Percentiles rank a stretch among this genome's conserved stretches.
These are phyloP conservation scores for Volucella inanis DNA, from an alignment of 2,888 invertebrate genomes.

Conservation along the genomic window DNA sequence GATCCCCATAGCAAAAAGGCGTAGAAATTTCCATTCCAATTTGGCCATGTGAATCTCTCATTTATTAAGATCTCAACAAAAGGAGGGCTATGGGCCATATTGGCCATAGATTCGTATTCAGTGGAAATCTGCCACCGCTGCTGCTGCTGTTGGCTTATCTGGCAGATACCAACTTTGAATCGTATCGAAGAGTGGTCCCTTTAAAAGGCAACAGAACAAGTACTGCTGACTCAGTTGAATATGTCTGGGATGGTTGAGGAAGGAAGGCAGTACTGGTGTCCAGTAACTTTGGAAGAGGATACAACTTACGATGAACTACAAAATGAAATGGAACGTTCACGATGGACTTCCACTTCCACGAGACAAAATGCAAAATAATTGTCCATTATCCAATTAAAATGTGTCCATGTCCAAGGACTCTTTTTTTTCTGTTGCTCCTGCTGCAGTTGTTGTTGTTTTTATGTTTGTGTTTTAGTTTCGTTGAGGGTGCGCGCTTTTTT, in stretches of 20 bases:
- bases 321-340: constrained; percentile 29
- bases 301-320: constrained; percentile 25
- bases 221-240: constrained; percentile 1
- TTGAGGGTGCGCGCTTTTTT: constrained; percentile 8
- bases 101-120: constrained; percentile 52
- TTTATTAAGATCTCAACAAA: constrained; percentile 75
- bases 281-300: constrained; percentile 45
- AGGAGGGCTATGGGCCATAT: constrained; percentile 69
- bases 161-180: constrained; percentile 54
- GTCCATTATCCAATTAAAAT: constrained; percentile 78
- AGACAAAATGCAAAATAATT: constrained; percentile 77
- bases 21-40: constrained; percentile 75
- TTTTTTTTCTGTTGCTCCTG: constrained; percentile 51
- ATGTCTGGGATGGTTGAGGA: constrained; percentile 6
- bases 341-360: constrained; percentile 67
- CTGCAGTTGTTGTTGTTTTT: constrained; percentile 60
- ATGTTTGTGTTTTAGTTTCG: constrained; percentile 57
- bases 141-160: constrained; percentile 58
- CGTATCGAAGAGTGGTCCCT: constrained; percentile 25
- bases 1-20: constrained; percentile 39
- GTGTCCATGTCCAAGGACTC: constrained; percentile 75
- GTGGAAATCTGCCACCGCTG: constrained; percentile 71
- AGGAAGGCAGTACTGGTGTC: constrained; percentile 39
- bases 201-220: constrained; percentile 13
- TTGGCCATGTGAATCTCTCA: constrained; percentile 73